Base-by-base conservation (phyloP, 2,888 invertebrate species). In the Drosophila histrio region DNA sequence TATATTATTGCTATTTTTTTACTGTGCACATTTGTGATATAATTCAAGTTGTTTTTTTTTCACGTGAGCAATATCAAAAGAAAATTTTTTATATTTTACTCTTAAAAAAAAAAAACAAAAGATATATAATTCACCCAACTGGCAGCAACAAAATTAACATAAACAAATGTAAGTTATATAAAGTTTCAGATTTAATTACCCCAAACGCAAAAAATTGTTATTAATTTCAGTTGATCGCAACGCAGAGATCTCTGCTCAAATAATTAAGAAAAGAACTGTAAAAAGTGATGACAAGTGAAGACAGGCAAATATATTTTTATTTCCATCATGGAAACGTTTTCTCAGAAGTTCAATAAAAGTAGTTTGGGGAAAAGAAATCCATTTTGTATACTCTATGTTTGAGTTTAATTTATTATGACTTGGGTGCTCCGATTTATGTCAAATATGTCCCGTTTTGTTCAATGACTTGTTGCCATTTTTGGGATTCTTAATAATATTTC, bases 1-100 rank as follows among this genome's bases (percentile, higher is more conserved):
- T 15, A 44, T 36, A 46, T 11, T 9, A 52, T 34, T 9, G 0
- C 22, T 21, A 34, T 59, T 72, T 72, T 73, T 73, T 73, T 73
- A 58, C 39, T 65, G 73, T 73, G 72, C 70, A 24, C 30, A 32
- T 53, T 59, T 73, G 72, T 73, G 72, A 74, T 73, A 70, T 36
- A 53, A 43, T 39, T 32, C 11, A 64, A 64, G 30, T 39, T 72
- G 24, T 39, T 44, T 28, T 46, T 58, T 36, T 56, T 8, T 17
- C 7, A 9, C 39, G 50, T 68, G 73, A 39, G 17, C 32, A 8
- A 47, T 59, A 59, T 26, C 3, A n/a, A 36, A 17, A 15, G 0
- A 11, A 9, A 57, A 41, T 19, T 43, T 13, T 13, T 5, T 22
- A 34, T 2, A 53, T 19, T 39, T 59, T 56, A 32, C 26, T 13